These are phyloP conservation scores for Phalloptychus januarius DNA, from an alignment of 2,797 vertebrate species.

Conservation along the genomic window DNA sequence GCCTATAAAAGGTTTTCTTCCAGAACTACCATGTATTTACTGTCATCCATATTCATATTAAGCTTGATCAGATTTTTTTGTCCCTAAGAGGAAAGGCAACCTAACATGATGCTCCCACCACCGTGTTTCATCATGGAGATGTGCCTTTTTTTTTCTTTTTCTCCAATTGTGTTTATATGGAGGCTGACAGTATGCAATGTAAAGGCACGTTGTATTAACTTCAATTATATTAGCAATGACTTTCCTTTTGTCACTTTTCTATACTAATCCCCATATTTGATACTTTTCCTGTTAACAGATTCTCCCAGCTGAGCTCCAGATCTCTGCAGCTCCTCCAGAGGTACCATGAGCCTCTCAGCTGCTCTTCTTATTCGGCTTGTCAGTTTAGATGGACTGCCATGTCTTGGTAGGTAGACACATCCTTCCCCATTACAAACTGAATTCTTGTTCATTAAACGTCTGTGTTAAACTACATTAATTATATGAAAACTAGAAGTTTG, in stretches of 20 bases:
- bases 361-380: background rate
- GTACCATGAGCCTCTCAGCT: background rate
- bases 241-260: background rate
- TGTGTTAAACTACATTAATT: background rate
- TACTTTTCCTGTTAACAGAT: background rate
- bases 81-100: background rate
- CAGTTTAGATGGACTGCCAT: background rate
- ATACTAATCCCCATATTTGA: background rate
- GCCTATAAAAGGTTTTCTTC: background rate
- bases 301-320: background rate
- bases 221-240: background rate
- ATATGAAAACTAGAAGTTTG: background rate
- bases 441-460: conserved; percentile 10
- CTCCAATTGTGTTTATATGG: background rate
- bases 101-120: background rate
- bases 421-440: conserved; percentile 11
- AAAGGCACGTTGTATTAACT: background rate
- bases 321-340: conserved; percentile 4
- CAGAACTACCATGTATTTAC: background rate
- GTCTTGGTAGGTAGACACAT: background rate
- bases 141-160: background rate
- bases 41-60: background rate
- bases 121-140: background rate
- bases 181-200: background rate
- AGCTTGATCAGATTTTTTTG: background rate